Conservation (phyloP, 2,888 invertebrate genomes). For the Coenonympha arcania region DNA sequence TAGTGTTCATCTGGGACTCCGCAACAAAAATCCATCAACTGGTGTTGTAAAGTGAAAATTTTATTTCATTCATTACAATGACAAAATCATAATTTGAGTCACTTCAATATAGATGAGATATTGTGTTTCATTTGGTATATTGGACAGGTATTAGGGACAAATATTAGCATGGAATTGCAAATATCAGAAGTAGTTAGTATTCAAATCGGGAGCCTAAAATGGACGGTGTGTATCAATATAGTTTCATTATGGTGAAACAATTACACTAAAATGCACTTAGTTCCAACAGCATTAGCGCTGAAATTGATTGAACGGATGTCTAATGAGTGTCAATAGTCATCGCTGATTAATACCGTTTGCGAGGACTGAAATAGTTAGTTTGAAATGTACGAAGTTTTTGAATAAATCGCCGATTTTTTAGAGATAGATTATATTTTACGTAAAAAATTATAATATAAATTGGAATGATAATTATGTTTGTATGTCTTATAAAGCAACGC, state of each 20-base stretch:
- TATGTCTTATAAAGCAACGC: too few species aligned
- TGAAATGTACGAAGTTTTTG: conserved; percentile 18
- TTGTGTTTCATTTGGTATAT: conserved; percentile 3
- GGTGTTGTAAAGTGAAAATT: too few species aligned
- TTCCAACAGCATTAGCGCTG: conserved; percentile 15
- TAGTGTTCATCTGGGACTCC: too few species aligned
- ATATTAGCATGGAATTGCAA: conserved; percentile 15
- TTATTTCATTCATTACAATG: too few species aligned
- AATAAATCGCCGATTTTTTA: neutral
- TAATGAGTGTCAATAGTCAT: conserved; percentile 18
- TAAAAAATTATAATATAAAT: too few species aligned
- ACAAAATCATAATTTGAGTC: neutral
- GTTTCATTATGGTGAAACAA: conserved; percentile 19
- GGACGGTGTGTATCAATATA: conserved; percentile 15
- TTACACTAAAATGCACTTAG: conserved; percentile 19
- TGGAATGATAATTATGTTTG: too few species aligned
- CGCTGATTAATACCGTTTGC: conserved; percentile 26
- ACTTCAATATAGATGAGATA: neutral
- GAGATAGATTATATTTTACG: too few species aligned
- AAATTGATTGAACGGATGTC: conserved; percentile 19
- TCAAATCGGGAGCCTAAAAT: conserved; percentile 13
- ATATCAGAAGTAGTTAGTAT: conserved; percentile 16
- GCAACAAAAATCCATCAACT: too few species aligned
- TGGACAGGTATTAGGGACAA: conserved; percentile 14
- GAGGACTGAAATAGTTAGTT: conserved; percentile 16